Evolutionary conservation across 2,888 invertebrate genomes (phyloP), one percentile per base, ranked within the genome.

Genomic region (Caenorhabditis sp.): DNA sequence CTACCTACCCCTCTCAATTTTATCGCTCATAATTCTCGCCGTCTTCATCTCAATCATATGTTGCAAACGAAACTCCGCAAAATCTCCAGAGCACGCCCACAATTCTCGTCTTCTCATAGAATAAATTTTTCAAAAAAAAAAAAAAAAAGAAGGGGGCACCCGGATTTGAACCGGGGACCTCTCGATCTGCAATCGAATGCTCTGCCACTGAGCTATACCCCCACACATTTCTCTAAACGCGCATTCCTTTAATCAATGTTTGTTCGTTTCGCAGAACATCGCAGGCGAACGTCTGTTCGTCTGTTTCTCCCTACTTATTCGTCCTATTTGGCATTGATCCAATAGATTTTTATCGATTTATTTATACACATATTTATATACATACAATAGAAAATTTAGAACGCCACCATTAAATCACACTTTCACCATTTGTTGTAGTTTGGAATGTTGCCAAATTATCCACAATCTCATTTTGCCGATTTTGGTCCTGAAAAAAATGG

Each of bases 151-250:
- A 81, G 79, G 78, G 79, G 77, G 78, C 77, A 77, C 78, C 76
- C 78, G 83, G 82, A 82, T 70, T 84, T 84, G 83, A 84, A 83
- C 84, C 84, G 77, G 81, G 79, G 84, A 84, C 84, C 83, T 84
- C 83, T 84, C 83, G 84, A 84, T 84, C 84, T 84, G 84, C 84
- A 84, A 83, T 84, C 84, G 83, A 84, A 84, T 84, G 84, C 84
- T 84, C 84, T 84, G 76, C 84, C 84, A 82, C 84, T 84, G 84
- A 84, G 84, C 84, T 84, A 84, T 82, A 80, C 81, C 81, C 81
- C 81, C 81, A 43, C 55, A 23, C 43, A 17, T 3, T 12, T 3
- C 6, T 17, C 2, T 17, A 10, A 43, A 14, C 43, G 43, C 43
- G 43, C 43, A 43, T 17, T 43, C 3, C 17, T 12, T 17, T 43